Percentiles rank a stretch among this genome's conserved stretches.
Evolutionary conservation across 2,888 invertebrate species (phyloP).

Genomic region (Spilosoma lubricipeda): DNA sequence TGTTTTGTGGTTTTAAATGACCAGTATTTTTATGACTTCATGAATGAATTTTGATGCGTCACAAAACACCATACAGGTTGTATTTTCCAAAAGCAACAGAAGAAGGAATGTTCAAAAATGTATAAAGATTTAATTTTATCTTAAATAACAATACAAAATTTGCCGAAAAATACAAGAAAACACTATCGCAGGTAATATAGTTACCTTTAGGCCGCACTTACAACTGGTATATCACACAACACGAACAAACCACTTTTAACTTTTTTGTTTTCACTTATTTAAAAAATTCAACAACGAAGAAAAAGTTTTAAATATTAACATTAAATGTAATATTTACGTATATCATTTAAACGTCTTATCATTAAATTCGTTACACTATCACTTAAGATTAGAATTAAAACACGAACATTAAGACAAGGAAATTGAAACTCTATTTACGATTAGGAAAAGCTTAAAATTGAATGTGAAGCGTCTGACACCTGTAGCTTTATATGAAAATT

Average conservation of each 20-base stretch:
- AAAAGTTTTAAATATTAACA: background rate
- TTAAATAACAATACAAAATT: background rate
- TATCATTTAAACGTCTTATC: background rate
- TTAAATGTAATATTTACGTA: conserved; percentile 14
- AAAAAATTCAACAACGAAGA: background rate
- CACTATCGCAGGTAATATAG: background rate
- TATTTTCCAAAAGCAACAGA: background rate
- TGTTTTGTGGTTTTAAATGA: no score
- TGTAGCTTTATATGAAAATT: conserved; percentile 51
- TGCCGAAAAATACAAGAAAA: no score
- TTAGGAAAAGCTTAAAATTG: conserved; percentile 46
- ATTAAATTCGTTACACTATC: conserved; percentile 38
- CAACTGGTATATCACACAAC: background rate
- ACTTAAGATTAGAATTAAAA: conserved; percentile 28
- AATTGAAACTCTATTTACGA: conserved; percentile 49
- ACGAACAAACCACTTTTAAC: background rate
- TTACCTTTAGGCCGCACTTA: background rate
- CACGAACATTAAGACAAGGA: conserved; percentile 40
- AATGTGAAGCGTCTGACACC: conserved; percentile 49
- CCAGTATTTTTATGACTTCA: background rate
- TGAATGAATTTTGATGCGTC: background rate
- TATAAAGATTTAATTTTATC: background rate
- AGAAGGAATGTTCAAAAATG: background rate
- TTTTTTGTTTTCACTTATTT: background rate
- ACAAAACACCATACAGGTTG: background rate